Evolutionary conservation across 2,797 vertebrate genomes (phyloP), one percentile per base, ranked within the genome.

Genomic region (Kryptolebias ocellatus): DNA sequence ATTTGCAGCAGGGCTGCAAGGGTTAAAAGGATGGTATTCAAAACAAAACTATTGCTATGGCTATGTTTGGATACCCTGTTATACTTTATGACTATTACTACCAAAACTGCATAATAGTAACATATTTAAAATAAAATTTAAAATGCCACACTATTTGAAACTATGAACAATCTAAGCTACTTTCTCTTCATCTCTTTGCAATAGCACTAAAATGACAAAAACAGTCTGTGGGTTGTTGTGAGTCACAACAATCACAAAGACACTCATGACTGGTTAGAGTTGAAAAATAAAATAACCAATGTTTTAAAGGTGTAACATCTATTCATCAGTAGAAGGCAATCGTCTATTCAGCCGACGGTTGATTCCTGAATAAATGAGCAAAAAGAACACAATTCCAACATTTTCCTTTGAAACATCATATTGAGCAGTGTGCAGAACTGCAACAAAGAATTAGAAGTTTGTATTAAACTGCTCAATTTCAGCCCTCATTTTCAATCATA

Each of bases 101-200:
- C 20, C 1, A 24, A 24, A 24, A 24, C 20, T 24, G 20, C 20
- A 74, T 27, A 57, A 64, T 27, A 69, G 58, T 51, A 74, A 57
- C 17, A 66, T 65, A 28, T 61, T 50, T 17, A 65, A 71, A 68
- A 71, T 53, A 53, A 60, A 53, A 66, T 45, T n/a, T 56, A 66
- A 67, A 64, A 70, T 10, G 5, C 4, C 51, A 66, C 14, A 53
- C 20, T n/a, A 6, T 59, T 76, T 28, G 24, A 45, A 53, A 76
- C 54, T 63, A 51, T 67, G 50, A 73, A 45, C 60, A 64, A 42
- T 57, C 28, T 70, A 53, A 62, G 53, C 55, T 59, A 63, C 52
- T 80, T 63, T 69, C 37, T 49, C 42, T 64, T 74, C n/a, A 70
- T 74, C 47, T 53, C 34, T 37, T n/a, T 28, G 10, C 34, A 52